Conservation (phyloP, 2,888 invertebrate species). For the Amphiduros pacificus region DNA sequence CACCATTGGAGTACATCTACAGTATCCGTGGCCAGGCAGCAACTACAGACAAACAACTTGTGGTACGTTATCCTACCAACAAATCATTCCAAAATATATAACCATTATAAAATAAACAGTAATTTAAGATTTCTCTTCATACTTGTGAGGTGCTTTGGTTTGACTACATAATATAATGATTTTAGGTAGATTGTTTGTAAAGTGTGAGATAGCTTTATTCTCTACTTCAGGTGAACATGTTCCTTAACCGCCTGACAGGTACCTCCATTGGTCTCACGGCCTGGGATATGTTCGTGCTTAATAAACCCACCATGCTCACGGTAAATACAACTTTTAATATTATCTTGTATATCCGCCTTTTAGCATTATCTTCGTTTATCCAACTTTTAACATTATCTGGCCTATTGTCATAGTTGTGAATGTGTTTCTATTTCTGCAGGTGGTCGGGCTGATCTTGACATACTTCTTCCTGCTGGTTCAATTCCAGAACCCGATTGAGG, state of each 20-base stretch:
- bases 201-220: no score
- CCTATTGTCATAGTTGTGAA: no score
- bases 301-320: constrained; percentile 41
- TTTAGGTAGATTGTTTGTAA: no score
- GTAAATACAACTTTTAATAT: constrained; percentile 24
- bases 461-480: constrained; percentile 28
- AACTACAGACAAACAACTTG: not conserved
- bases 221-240: constrained; percentile 34
- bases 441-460: constrained; percentile 23
- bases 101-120: no score
- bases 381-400: no score
- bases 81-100: no score
- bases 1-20: constrained; percentile 1
- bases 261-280: constrained; percentile 43
- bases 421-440: constrained; percentile 9
- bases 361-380: no score
- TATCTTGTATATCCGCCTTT: no score
- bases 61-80: no score
- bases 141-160: no score
- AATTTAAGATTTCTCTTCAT: no score
- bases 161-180: no score
- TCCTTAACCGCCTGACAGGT: constrained; percentile 40
- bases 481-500: constrained; percentile 23
- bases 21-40: not conserved
- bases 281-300: constrained; percentile 41